Conservation (phyloP, 2,888 invertebrate species). For the Tridacna crocea region DNA sequence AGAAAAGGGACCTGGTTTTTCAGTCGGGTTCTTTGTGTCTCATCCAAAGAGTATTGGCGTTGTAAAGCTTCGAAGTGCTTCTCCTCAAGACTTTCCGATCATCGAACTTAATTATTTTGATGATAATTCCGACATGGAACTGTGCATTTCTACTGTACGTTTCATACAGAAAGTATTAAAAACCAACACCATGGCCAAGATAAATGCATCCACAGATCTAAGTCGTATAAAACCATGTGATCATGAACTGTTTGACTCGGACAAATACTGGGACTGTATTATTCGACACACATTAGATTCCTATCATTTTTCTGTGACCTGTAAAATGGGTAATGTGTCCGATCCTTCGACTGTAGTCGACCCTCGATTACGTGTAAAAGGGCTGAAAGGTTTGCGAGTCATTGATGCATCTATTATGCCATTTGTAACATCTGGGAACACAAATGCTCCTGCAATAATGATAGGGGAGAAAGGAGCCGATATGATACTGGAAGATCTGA, state of each 20-base stretch:
- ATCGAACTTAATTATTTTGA: constrained; percentile 9
- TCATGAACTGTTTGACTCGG: not conserved
- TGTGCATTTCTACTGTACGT: not conserved
- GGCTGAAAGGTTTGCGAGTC: not conserved
- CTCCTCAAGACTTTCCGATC: not conserved
- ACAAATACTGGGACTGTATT: constrained; percentile 12
- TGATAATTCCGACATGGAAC: not conserved
- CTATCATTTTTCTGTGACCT: not conserved
- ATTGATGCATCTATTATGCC: constrained; percentile 19
- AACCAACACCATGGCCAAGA: not conserved
- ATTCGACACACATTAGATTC: not conserved
- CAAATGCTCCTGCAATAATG: constrained; percentile 15
- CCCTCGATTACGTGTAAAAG: not conserved
- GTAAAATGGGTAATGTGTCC: constrained; percentile 14
- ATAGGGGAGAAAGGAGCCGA: constrained; percentile 10
- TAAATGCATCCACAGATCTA: not conserved
- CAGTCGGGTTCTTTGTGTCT: not conserved
- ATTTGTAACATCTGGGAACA: not conserved
- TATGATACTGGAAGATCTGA: constrained; percentile 2
- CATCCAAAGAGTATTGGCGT: not conserved
- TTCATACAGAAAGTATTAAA: not conserved
- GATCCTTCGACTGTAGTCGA: constrained; percentile 12
- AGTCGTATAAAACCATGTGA: not conserved
- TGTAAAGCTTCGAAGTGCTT: not conserved
- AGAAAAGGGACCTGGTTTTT: constrained; percentile 4